Evolutionary conservation across 2,113 vertebrate genomes (phyloP).

Genomic region (Gymnocephalus cernua): DNA sequence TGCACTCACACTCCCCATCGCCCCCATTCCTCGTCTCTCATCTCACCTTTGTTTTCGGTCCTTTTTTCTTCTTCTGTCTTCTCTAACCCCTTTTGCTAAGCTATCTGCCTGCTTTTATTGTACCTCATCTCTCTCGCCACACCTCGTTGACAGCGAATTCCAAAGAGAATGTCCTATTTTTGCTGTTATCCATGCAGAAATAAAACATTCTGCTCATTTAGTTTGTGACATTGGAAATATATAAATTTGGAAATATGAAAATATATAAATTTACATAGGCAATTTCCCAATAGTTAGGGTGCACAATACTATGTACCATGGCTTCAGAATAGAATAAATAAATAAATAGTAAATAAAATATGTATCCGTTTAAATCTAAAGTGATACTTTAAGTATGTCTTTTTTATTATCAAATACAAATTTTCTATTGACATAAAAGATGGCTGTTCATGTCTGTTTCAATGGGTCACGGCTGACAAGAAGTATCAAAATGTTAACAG

Average conservation of each 20-base stretch:
- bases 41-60: conserved; percentile 71
- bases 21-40: conserved; percentile 43
- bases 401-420: neutral
- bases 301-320: conserved; percentile 13
- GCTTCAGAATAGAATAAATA: conserved; percentile 13
- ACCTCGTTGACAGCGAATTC: conserved; percentile 68
- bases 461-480: neutral
- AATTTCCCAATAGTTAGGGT: conserved; percentile 51
- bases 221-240: conserved; percentile 63
- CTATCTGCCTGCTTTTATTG: conserved; percentile 68
- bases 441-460: neutral
- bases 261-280: conserved; percentile 58
- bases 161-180: conserved; percentile 62
- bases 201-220: conserved; percentile 64
- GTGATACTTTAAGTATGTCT: neutral
- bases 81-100: conserved; percentile 53
- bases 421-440: neutral
- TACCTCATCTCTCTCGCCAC: conserved; percentile 58
- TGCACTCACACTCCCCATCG: conserved; percentile 35
- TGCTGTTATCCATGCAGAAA: conserved; percentile 64
- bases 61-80: conserved; percentile 51
- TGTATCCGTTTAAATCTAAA: neutral
- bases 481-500: neutral
- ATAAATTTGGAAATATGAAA: conserved; percentile 63
- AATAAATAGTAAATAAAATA: neutral